Conservation (phyloP, 2,888 invertebrate species). For the Epistrophella euchroma region DNA sequence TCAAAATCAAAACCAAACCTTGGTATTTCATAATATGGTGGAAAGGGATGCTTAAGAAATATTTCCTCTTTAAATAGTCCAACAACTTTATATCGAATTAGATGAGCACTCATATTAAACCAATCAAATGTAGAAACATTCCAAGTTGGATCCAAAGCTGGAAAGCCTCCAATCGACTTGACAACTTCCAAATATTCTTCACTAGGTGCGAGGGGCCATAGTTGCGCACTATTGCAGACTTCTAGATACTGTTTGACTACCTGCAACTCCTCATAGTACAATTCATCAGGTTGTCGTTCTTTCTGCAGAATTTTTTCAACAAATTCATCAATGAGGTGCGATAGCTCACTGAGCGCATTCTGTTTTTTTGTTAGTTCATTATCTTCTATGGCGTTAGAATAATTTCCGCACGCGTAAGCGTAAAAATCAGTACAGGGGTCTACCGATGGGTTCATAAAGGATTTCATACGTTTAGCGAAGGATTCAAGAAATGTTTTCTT, state of each 20-base stretch:
- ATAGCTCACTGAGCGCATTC: constrained; percentile 79
- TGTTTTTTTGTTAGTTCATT: constrained; percentile 78
- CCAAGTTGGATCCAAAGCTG: constrained; percentile 79
- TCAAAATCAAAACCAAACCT: constrained; percentile 80
- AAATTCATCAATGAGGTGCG: constrained; percentile 77
- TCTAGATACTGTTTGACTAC: constrained; percentile 79
- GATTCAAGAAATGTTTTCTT: constrained; percentile 66
- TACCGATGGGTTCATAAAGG: constrained; percentile 80
- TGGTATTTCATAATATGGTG: constrained; percentile 80
- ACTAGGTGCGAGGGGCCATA: constrained; percentile 78
- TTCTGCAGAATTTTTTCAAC: constrained; percentile 76
- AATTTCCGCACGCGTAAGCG: constrained; percentile 82
- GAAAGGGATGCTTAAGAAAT: constrained; percentile 78
- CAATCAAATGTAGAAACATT: constrained; percentile 79
- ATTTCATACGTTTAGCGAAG: constrained; percentile 79
- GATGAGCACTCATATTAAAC: constrained; percentile 82
- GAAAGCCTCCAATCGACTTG: constrained; percentile 81
- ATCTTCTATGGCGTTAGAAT: constrained; percentile 78
- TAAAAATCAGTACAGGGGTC: constrained; percentile 82
- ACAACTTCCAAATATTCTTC: constrained; percentile 79
- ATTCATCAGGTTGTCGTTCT: constrained; percentile 59
- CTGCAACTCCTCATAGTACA: constrained; percentile 78
- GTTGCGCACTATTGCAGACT: constrained; percentile 78
- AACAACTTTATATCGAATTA: constrained; percentile 79
- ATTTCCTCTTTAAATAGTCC: constrained; percentile 79